Percentiles rank a stretch among this genome's conserved stretches.
Conservation (phyloP, 2,888 invertebrate genomes). For the Melanostoma scalare region DNA sequence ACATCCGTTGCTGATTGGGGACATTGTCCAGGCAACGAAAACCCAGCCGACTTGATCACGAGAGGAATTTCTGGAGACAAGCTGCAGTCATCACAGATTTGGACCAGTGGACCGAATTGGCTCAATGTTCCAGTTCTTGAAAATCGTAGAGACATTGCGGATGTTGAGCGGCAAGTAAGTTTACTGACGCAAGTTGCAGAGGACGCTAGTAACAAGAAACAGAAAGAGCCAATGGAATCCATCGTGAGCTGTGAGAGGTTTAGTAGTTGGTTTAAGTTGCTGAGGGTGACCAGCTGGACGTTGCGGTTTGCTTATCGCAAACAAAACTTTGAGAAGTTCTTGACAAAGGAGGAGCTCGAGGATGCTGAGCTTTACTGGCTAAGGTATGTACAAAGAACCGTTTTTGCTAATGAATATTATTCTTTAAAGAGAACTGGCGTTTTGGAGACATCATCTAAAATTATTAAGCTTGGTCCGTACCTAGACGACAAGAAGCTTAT, state of each 20-base stretch:
- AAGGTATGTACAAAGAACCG: constrained; percentile 29
- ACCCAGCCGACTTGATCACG: constrained; percentile 38
- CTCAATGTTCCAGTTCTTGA: constrained; percentile 8
- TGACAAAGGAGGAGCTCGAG: constrained; percentile 13
- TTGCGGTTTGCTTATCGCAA: constrained; percentile 22
- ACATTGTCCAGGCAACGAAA: constrained; percentile 44
- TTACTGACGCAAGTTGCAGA: constrained; percentile 8
- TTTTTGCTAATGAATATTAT: constrained; percentile 30
- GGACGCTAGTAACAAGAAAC: background rate
- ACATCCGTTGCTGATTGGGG: constrained; percentile 22
- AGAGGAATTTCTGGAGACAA: constrained; percentile 37
- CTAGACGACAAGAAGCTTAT: constrained; percentile 13
- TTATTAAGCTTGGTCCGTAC: constrained; percentile 15
- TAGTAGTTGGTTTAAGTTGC: no score
- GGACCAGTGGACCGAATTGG: constrained; percentile 38
- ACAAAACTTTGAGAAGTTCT: constrained; percentile 14
- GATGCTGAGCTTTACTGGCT: constrained; percentile 31
- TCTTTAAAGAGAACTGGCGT: constrained; percentile 35
- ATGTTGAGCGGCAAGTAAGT: background rate
- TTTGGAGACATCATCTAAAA: constrained; percentile 27
- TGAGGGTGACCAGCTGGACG: constrained; percentile 28
- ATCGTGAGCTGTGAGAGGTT: constrained; percentile 11
- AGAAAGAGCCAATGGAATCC: constrained; percentile 4
- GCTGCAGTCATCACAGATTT: constrained; percentile 22
- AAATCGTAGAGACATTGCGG: background rate